Evolutionary conservation across 2,888 invertebrate genomes (phyloP).

Genomic region (Colostygia pectinataria): DNA sequence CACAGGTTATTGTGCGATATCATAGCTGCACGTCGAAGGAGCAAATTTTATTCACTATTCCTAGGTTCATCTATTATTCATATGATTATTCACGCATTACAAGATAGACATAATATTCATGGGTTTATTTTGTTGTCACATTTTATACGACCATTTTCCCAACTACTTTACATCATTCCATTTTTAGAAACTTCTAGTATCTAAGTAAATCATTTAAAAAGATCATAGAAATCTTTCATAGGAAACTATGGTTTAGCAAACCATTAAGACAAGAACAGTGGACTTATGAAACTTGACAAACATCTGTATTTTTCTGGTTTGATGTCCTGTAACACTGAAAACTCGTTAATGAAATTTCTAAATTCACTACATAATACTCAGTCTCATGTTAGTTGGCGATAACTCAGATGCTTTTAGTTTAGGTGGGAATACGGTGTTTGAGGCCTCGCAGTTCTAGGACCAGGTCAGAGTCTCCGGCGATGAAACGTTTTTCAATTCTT

Average conservation of each 20-base stretch:
- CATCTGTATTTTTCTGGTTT: constrained; percentile 39
- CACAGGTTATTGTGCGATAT: constrained; percentile 56
- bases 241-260: constrained; percentile 34
- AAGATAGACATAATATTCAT: constrained; percentile 54
- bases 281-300: no score
- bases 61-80: constrained; percentile 3
- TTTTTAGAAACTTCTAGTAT: constrained; percentile 4
- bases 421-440: constrained; percentile 84
- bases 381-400: constrained; percentile 80
- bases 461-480: constrained; percentile 84
- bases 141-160: constrained; percentile 73
- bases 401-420: constrained; percentile 60
- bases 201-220: constrained; percentile 9
- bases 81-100: constrained; percentile 45
- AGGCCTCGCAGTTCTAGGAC: constrained; percentile 85
- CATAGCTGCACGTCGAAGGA: constrained; percentile 76
- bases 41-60: constrained; percentile 47
- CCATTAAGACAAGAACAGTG: constrained; percentile 10
- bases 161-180: constrained; percentile 32
- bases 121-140: constrained; percentile 76
- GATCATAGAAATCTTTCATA: constrained; percentile 10
- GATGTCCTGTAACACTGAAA: constrained; percentile 41
- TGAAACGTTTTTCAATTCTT: constrained; percentile 85
- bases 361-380: constrained; percentile 77
- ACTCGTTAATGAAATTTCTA: constrained; percentile 61